phyloP scores from a whole-genome alignment of 1,140 invertebrate species.

The Palaemon carinicauda region DNA sequence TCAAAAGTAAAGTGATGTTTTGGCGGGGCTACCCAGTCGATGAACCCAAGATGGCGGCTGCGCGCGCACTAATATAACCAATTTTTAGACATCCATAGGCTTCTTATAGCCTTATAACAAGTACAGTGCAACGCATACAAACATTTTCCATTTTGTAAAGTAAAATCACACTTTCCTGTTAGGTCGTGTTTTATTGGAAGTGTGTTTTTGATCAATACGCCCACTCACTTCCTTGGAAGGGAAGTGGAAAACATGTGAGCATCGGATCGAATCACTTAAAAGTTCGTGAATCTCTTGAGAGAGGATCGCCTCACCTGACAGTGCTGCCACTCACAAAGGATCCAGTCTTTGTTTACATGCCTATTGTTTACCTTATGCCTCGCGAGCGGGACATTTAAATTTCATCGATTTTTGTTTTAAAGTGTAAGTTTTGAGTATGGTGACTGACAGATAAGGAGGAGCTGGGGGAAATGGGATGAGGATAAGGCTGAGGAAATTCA shows the following conservation, averaged over 20 bases:
- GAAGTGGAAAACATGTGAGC: conserved; percentile 43
- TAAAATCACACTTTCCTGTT: background rate
- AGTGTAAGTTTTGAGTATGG: no score
- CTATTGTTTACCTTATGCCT: background rate
- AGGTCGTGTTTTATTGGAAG: no score
- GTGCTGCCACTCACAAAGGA: background rate
- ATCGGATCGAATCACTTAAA: background rate
- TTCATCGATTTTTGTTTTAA: no score
- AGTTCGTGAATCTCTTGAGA: background rate
- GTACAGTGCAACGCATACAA: background rate
- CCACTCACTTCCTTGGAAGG: conserved; percentile 25
- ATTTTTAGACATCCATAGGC: conserved; percentile 5
- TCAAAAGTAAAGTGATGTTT: conserved; percentile 19
- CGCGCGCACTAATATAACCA: conserved; percentile 39
- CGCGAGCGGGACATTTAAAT: conserved; percentile 17
- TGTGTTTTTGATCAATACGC: conserved; percentile 34
- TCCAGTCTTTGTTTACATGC: background rate
- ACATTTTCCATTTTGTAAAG: background rate
- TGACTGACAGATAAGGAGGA: no score
- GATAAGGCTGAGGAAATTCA: no score
- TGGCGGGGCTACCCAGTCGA: conserved; percentile 40
- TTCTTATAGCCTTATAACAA: background rate
- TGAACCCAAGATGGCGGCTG: conserved; percentile 51
- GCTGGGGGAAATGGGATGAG: no score
- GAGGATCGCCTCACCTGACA: background rate